phyloP scores from a whole-genome alignment of 2,888 invertebrate genomes.

The Phyto melanocephala region DNA sequence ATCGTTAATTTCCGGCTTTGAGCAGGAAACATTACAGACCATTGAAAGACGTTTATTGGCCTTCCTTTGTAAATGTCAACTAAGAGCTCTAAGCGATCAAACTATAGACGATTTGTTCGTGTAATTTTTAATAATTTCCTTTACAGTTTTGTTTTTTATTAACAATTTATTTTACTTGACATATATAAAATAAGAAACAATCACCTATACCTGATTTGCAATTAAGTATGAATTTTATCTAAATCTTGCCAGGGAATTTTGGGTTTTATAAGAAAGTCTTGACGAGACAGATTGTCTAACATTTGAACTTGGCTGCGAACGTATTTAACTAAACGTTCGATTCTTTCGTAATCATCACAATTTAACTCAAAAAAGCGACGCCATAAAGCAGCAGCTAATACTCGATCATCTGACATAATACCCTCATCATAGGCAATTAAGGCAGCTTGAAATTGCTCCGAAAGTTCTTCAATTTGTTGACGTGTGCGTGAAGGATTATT shows the following conservation, averaged over 20 bases:
- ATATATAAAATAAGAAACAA: conserved; percentile 63
- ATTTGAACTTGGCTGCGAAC: conserved; percentile 86
- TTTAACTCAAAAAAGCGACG: conserved; percentile 86
- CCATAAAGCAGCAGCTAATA: conserved; percentile 92
- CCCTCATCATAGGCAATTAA: conserved; percentile 94
- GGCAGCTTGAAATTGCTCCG: conserved; percentile 90
- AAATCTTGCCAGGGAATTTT: conserved; percentile 80
- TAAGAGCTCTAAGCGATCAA: conserved; percentile 69
- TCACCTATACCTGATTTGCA: neutral
- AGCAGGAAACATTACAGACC: conserved; percentile 59
- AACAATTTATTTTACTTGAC: conserved; percentile 42
- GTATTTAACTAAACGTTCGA: conserved; percentile 87
- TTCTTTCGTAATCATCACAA: conserved; percentile 82
- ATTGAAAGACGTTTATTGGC: conserved; percentile 71
- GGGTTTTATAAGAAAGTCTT: conserved; percentile 81
- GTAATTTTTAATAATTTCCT: conserved; percentile 53
- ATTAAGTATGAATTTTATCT: conserved; percentile 68
- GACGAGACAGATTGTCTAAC: conserved; percentile 81
- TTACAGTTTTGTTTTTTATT: conserved; percentile 18
- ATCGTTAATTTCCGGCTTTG: conserved; percentile 66
- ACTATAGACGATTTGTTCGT: conserved; percentile 69
- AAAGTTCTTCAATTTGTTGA: conserved; percentile 83
- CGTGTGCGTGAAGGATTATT: conserved; percentile 82
- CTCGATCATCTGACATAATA: conserved; percentile 85
- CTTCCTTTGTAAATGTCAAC: conserved; percentile 73